Percentiles rank a stretch among this genome's conserved stretches.
These are phyloP conservation scores for Brachyhypopomus occidentalis DNA, from an alignment of 2,113 vertebrate genomes.

Conservation along the genomic window DNA sequence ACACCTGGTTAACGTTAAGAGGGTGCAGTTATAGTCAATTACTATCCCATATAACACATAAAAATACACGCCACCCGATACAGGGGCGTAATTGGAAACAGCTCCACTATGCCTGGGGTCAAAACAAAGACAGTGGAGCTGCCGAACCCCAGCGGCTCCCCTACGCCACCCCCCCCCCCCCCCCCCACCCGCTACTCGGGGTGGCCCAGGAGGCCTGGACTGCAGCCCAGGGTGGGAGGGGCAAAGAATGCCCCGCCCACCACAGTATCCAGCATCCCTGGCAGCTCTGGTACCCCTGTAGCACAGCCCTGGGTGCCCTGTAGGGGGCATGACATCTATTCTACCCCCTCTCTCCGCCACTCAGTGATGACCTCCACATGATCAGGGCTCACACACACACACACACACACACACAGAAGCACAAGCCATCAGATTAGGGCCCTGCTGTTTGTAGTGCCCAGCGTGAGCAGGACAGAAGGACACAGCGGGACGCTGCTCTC, in stretches of 20 bases:
- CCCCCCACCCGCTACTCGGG: too few relatives aligned
- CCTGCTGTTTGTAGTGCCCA: constrained; percentile 36
- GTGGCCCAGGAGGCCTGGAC: too few relatives aligned
- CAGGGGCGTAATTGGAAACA: constrained; percentile 76
- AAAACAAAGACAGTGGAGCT: constrained; percentile 66
- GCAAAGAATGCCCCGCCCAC: constrained; percentile 50
- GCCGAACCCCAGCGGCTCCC: constrained; percentile 57
- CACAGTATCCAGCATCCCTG: constrained; percentile 55
- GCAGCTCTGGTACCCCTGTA: not conserved
- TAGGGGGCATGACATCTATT: not conserved
- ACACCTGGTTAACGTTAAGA: constrained; percentile 80
- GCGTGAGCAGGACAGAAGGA: constrained; percentile 41
- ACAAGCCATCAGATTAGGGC: constrained; percentile 39
- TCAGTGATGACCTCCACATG: not conserved
- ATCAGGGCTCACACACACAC: not conserved
- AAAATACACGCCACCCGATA: constrained; percentile 71
- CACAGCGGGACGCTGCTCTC: constrained; percentile 57
- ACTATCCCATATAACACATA: constrained; percentile 78
- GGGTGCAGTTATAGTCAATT: constrained; percentile 79
- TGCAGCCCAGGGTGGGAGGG: not conserved
- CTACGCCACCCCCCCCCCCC: not conserved
- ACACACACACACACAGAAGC: constrained; percentile 4
- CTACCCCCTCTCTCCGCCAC: not conserved
- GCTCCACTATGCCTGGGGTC: constrained; percentile 61
- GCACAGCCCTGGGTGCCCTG: not conserved